Evolutionary conservation across 2,888 invertebrate genomes (phyloP), one percentile per base, ranked within the genome.

Genomic region (Lasioglossum leucozonium): DNA sequence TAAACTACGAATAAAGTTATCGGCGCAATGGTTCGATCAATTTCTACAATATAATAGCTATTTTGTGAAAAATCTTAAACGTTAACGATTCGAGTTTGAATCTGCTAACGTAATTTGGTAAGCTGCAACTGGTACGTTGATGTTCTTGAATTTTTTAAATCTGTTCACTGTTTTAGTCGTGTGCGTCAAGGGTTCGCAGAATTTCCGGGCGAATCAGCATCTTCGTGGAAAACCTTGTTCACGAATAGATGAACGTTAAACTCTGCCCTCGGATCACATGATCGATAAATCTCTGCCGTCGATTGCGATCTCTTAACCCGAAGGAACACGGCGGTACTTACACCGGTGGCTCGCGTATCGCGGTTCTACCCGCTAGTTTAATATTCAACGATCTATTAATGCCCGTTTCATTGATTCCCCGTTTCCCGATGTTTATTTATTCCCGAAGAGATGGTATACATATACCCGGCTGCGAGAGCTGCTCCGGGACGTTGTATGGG

Each of bases 381-480:
- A 67, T 67, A 67, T 67, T 37, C 67, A 18, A 37, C 10, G 67
- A 67, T 67, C 67, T 34, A 37, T 67, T 40, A 69, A n/a, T 69
- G 69, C 37, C 69, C n/a, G n/a, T 40, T 37, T 22, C 40, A 22
- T 34, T 11, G n/a, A 69, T n/a, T 69, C 40, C n/a, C 5, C 40
- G 34, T n/a, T 58, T 16, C 62, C 30, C 40, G 40, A 40, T 42
- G 58, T 74, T 74, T 44, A 73, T 44, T 26, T 37, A 75, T 62
- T 75, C 26, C 42, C 26, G 26, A 13, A 4, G 58, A 58, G 62
- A 5, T 30, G 42, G 37, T 3, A 3, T 34, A 34, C n/a, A n/a
- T 42, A 75, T 75, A 75, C 13, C 22, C 74, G 10, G 74, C 62
- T 13, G 30, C 26, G 6, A 13, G 6, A 16, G 26, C 62, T 30